These are phyloP conservation scores for Anhinga rufa DNA, from an alignment of 2,113 vertebrate genomes.

Conservation along the genomic window DNA sequence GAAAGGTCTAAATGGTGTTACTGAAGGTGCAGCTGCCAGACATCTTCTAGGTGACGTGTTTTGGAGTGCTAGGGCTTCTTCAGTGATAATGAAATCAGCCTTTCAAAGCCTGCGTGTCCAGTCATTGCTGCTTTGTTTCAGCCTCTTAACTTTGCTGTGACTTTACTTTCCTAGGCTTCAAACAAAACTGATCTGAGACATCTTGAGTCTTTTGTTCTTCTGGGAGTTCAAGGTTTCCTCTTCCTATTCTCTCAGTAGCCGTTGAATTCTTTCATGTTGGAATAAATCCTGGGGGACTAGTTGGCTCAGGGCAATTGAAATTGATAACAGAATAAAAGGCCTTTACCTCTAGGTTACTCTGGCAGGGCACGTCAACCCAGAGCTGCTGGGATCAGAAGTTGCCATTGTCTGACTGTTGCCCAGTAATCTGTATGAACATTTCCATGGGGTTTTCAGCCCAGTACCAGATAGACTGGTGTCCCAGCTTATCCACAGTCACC, in stretches of 20 bases:
- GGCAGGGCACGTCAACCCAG: background rate
- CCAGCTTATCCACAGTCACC: background rate
- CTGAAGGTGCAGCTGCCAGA: background rate
- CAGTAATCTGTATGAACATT: background rate
- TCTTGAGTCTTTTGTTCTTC: constrained; percentile 50
- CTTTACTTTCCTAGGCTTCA: constrained; percentile 50
- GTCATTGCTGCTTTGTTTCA: constrained; percentile 47
- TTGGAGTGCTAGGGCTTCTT: background rate
- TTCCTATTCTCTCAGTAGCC: constrained; percentile 42
- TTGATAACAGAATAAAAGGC: background rate
- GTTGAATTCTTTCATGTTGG: constrained; percentile 28
- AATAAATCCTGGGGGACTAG: constrained; percentile 27
- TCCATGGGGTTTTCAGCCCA: background rate
- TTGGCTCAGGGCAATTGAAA: background rate
- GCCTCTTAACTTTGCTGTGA: constrained; percentile 53
- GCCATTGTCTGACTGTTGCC: background rate
- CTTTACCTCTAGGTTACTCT: constrained; percentile 2
- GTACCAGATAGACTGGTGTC: background rate
- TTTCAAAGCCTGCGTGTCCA: constrained; percentile 35
- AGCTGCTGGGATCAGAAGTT: background rate
- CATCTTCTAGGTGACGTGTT: background rate
- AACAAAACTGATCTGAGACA: constrained; percentile 47
- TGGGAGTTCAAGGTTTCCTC: constrained; percentile 51
- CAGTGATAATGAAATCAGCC: background rate
- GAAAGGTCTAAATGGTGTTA: background rate